Percentiles rank a stretch among this genome's conserved stretches.
Evolutionary conservation across 2,888 invertebrate genomes (phyloP).

Genomic region (Philonicus albiceps): DNA sequence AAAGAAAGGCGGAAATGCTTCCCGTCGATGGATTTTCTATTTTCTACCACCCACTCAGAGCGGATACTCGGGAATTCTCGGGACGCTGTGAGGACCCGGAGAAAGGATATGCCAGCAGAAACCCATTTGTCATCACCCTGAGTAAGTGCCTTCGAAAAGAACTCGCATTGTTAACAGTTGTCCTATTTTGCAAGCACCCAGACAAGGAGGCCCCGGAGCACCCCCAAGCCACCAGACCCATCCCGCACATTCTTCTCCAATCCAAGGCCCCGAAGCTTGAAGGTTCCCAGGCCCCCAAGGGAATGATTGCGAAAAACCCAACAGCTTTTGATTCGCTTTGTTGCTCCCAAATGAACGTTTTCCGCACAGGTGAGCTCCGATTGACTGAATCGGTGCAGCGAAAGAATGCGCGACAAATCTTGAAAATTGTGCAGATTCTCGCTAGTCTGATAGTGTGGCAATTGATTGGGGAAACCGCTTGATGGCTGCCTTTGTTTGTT

Average conservation of each 20-base stretch:
- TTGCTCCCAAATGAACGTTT: neutral
- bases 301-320: neutral
- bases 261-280: neutral
- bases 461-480: neutral
- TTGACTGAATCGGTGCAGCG: slow-evolving; percentile 53
- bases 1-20: neutral
- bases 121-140: neutral
- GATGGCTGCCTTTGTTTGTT: neutral
- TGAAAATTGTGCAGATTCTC: neutral
- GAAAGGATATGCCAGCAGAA: neutral
- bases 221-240: neutral
- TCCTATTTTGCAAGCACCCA: neutral
- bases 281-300: neutral
- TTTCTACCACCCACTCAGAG: neutral
- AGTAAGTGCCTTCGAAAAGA: neutral
- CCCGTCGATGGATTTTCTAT: neutral
- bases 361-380: slow-evolving; percentile 9
- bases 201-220: neutral
- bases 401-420: neutral
- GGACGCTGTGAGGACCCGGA: neutral
- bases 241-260: neutral
- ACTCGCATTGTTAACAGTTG: neutral
- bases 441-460: neutral
- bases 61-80: neutral
- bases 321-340: neutral